These are phyloP conservation scores for Mantis religiosa DNA, from an alignment of 2,888 invertebrate genomes.

Conservation along the genomic window DNA sequence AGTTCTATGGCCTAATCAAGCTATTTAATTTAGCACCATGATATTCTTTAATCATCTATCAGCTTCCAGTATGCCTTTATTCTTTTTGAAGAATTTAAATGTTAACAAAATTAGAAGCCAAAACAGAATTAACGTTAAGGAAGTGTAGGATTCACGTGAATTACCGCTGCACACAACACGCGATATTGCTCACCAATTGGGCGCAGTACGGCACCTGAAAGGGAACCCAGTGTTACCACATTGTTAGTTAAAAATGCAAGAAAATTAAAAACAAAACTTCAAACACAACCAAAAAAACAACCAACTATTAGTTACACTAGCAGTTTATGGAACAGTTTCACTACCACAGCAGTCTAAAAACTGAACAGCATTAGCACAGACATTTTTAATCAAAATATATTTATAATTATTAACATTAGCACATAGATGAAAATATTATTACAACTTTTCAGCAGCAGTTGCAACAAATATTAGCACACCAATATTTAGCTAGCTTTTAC, in stretches of 20 bases:
- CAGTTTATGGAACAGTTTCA: background rate
- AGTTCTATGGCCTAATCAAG: too few species aligned
- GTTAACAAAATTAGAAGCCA: background rate
- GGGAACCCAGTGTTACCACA: conserved; percentile 51
- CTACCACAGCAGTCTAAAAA: conserved; percentile 2
- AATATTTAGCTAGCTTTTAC: background rate
- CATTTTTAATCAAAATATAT: background rate
- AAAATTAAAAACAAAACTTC: conserved; percentile 4
- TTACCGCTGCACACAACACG: conserved; percentile 94
- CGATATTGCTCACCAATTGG: conserved; percentile 92
- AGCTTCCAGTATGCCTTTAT: background rate
- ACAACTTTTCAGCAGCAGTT: background rate
- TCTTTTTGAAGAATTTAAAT: background rate
- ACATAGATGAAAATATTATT: background rate
- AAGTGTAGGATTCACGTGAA: conserved; percentile 51
- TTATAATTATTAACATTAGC: background rate
- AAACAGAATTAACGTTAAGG: conserved; percentile 30
- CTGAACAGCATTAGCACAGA: conserved; percentile 1
- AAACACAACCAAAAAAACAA: conserved; percentile 8
- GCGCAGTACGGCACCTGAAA: conserved; percentile 87
- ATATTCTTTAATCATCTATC: background rate
- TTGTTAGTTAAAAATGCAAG: conserved; percentile 43
- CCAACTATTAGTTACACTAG: background rate
- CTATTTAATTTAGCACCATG: background rate
- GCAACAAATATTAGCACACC: conserved; percentile 13